Conservation (phyloP, 2,113 vertebrate species). For the Tylochromis polylepis region DNA sequence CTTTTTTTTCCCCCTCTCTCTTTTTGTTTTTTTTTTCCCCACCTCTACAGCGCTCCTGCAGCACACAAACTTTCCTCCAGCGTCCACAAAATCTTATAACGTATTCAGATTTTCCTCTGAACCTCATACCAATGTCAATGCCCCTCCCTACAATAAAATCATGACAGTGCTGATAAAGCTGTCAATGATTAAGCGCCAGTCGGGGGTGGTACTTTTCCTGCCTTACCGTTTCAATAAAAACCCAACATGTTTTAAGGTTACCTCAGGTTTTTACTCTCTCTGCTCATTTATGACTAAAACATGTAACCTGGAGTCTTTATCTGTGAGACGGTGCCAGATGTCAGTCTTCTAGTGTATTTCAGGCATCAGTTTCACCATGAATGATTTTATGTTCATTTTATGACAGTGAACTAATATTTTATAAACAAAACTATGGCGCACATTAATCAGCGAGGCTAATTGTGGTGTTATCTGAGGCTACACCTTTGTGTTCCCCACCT, state of each 20-base stretch:
- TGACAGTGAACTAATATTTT: neutral
- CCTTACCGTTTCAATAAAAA: neutral
- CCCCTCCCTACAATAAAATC: neutral
- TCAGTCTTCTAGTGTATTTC: neutral
- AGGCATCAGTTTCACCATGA: neutral
- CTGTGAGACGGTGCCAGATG: neutral
- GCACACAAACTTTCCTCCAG: neutral
- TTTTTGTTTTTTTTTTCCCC: neutral
- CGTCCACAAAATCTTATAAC: neutral
- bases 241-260: neutral
- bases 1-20: no score
- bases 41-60: neutral
- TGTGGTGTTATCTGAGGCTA: neutral
- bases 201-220: neutral
- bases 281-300: neutral
- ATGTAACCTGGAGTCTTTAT: neutral
- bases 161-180: accelerated
- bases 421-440: neutral
- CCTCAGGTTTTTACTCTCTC: accelerated
- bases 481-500: neutral
- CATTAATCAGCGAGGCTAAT: neutral
- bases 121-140: neutral
- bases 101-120: neutral
- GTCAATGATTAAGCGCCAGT: neutral
- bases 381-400: neutral